A percentile compares a stretch with the other conserved stretches of the same genome.
These are phyloP conservation scores for Nansenia antarctica DNA, from an alignment of 2,113 vertebrate species.

Conservation along the genomic window DNA sequence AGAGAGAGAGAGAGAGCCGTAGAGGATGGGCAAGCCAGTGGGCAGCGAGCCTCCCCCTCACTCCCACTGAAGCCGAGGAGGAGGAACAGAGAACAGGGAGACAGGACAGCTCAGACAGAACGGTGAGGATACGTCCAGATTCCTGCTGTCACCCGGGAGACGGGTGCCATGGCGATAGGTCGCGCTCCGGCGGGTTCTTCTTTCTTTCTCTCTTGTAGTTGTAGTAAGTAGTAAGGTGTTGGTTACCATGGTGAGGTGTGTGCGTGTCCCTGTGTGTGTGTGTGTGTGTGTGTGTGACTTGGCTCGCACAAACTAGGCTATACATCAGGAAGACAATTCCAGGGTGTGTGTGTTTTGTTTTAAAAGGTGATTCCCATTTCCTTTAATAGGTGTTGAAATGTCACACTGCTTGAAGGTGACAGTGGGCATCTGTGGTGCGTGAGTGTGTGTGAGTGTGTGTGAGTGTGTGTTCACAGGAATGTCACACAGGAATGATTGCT, in stretches of 20 bases:
- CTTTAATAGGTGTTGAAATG: constrained; percentile 26
- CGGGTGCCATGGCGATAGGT: constrained; percentile 49
- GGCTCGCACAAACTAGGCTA: neutral
- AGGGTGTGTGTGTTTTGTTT: constrained; percentile 32
- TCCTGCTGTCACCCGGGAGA: constrained; percentile 47
- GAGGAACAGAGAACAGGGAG: no score
- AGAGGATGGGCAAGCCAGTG: no score
- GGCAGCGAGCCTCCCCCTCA: no score
- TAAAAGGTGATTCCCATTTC: constrained; percentile 7
- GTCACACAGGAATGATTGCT: constrained; percentile 19
- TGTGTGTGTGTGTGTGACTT: no score
- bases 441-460: neutral
- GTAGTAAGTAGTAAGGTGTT: constrained; percentile 18
- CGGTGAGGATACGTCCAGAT: constrained; percentile 58
- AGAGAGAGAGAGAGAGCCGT: no score
- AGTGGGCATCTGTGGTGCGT: no score
- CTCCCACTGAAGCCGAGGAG: no score
- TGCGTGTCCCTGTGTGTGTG: no score
- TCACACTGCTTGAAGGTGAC: constrained; percentile 39
- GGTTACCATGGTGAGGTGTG: constrained; percentile 13
- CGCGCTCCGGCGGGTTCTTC: constrained; percentile 30
- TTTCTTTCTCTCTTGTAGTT: no score
- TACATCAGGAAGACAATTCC: constrained; percentile 28
- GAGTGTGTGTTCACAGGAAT: constrained; percentile 20
- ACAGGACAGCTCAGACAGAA: no score